These are phyloP conservation scores for Drosophila buzzatii DNA, from an alignment of 2,888 invertebrate genomes.

Conservation along the genomic window DNA sequence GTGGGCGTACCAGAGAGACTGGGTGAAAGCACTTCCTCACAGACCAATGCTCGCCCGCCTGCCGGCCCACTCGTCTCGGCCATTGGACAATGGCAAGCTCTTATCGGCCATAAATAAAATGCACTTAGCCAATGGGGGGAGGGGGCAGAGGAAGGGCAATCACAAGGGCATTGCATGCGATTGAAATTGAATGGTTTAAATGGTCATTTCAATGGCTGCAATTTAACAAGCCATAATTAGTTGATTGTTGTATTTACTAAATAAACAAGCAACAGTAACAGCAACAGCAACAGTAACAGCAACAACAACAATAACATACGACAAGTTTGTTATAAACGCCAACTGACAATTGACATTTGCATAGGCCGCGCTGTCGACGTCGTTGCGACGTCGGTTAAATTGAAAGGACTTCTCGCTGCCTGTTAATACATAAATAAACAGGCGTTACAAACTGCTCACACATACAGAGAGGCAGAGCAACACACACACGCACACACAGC, in stretches of 20 bases:
- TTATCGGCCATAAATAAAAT: conserved; percentile 55
- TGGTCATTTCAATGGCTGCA: conserved; percentile 82
- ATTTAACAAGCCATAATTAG: conserved; percentile 82
- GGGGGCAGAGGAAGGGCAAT: conserved; percentile 12
- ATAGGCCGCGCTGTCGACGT: conserved; percentile 58
- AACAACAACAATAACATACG: conserved; percentile 35
- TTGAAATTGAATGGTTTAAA: conserved; percentile 82
- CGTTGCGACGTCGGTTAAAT: conserved; percentile 65
- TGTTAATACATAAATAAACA: conserved; percentile 72
- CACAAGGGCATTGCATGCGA: conserved; percentile 51
- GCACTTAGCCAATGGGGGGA: conserved; percentile 15
- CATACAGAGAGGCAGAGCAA: conserved; percentile 5
- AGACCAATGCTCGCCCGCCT: neutral
- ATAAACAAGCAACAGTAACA: conserved; percentile 62
- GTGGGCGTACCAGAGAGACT: conserved; percentile 36
- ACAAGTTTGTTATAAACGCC: conserved; percentile 64
- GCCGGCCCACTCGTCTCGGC: neutral
- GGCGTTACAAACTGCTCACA: conserved; percentile 73
- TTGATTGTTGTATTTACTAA: conserved; percentile 77
- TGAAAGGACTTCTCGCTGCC: conserved; percentile 68
- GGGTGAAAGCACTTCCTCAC: conserved; percentile 45
- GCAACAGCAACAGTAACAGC: conserved; percentile 25
- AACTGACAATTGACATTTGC: conserved; percentile 81
- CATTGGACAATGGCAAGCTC: conserved; percentile 1
- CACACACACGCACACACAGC: conserved; percentile 44